Percentiles rank a stretch among this genome's conserved stretches.
Conservation (phyloP, 2,888 invertebrate genomes). For the Leptopilina myrica region DNA sequence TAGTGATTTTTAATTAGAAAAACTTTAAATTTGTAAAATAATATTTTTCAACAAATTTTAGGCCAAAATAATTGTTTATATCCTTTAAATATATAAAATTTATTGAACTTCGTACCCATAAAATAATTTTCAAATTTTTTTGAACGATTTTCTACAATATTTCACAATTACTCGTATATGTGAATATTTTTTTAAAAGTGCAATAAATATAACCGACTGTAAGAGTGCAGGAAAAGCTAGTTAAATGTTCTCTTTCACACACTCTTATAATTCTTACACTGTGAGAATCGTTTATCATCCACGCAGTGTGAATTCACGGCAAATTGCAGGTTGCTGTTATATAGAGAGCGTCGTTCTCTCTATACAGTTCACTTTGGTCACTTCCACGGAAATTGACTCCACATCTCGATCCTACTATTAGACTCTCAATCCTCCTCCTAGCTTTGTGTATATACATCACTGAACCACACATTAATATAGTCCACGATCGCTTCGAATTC, state of each 20-base stretch:
- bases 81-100: too few relatives aligned
- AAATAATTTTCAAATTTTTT: too few relatives aligned
- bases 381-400: constrained; percentile 5
- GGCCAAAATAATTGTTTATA: too few relatives aligned
- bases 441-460: neutral
- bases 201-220: constrained; percentile 1
- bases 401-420: neutral
- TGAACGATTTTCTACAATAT: too few relatives aligned
- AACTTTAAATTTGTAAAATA: too few relatives aligned
- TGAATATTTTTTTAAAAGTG: too few relatives aligned
- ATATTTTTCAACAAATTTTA: too few relatives aligned
- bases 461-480: neutral
- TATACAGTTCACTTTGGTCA: neutral
- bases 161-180: too few relatives aligned
- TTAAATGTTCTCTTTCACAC: constrained; percentile 8
- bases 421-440: neutral
- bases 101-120: too few relatives aligned
- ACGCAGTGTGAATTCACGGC: constrained; percentile 59
- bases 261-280: constrained; percentile 49
- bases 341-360: constrained; percentile 47
- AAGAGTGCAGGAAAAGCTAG: constrained; percentile 12
- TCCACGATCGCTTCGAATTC: neutral
- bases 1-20: too few relatives aligned
- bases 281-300: constrained; percentile 64
- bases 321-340: constrained; percentile 56